phyloP scores from a whole-genome alignment of 2,888 invertebrate species.

The Athripsodes cinereus region DNA sequence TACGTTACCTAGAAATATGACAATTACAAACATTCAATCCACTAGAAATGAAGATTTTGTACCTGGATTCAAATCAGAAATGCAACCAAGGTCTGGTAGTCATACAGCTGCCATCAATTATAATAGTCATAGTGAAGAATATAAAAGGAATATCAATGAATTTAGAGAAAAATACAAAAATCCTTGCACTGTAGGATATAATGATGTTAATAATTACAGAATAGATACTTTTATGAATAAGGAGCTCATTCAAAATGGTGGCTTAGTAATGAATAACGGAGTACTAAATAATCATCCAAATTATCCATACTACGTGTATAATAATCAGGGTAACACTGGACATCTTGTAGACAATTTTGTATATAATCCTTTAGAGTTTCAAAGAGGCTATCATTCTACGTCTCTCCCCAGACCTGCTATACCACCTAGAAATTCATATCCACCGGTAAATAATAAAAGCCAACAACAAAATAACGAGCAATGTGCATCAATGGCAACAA shows the following conservation, averaged over 20 bases:
- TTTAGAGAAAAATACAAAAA: conserved; percentile 60
- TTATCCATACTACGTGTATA: conserved; percentile 49
- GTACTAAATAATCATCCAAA: conserved; percentile 41
- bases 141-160: conserved; percentile 55
- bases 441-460: conserved; percentile 52
- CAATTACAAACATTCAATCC: conserved; percentile 39
- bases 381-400: conserved; percentile 50
- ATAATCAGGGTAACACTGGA: conserved; percentile 46
- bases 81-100: conserved; percentile 31
- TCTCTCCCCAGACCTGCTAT: conserved; percentile 53
- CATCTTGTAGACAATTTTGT: conserved; percentile 46
- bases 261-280: conserved; percentile 26
- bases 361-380: conserved; percentile 52
- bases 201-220: conserved; percentile 34
- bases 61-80: conserved; percentile 16
- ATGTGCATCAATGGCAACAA: conserved; percentile 42
- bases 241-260: conserved; percentile 16
- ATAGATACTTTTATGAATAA: conserved; percentile 25
- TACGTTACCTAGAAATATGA: conserved; percentile 47
- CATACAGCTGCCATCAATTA: conserved; percentile 16
- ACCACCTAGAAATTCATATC: conserved; percentile 58
- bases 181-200: conserved; percentile 40
- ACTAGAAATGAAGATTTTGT: conserved; percentile 35
- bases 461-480: conserved; percentile 44
- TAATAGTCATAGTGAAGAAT: conserved; percentile 45